These are phyloP conservation scores for Dasypus novemcinctus DNA, from an alignment of 2,113 vertebrate genomes.

Conservation along the genomic window DNA sequence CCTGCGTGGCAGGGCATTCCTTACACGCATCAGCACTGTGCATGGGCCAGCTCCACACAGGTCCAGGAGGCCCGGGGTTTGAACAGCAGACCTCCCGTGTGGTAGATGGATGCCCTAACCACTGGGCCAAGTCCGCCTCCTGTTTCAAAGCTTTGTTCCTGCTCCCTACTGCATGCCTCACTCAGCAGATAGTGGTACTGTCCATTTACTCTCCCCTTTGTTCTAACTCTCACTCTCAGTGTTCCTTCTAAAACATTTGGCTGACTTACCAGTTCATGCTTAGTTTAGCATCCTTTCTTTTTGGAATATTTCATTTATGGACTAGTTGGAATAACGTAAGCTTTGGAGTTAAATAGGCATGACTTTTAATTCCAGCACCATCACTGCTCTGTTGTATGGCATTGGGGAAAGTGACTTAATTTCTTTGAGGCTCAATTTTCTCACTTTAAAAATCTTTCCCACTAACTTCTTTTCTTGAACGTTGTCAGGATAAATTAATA, in stretches of 20 bases:
- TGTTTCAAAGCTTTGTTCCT: not conserved
- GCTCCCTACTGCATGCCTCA: not conserved
- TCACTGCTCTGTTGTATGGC: not conserved
- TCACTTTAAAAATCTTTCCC: not conserved
- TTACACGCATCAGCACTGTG: too few relatives aligned
- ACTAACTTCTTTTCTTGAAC: not conserved
- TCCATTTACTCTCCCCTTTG: not conserved
- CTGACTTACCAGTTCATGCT: not conserved
- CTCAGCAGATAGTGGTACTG: not conserved
- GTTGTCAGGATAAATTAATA: not conserved
- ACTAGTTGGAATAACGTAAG: constrained; percentile 31
- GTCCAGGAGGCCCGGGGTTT: too few relatives aligned
- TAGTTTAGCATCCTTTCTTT: not conserved
- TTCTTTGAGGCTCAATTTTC: constrained; percentile 14
- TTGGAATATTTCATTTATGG: not conserved
- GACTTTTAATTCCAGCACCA: not conserved
- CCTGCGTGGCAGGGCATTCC: too few relatives aligned
- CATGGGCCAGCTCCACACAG: too few relatives aligned
- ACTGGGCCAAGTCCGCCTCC: too few relatives aligned
- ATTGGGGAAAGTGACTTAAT: not conserved
- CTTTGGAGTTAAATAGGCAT: not conserved
- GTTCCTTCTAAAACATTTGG: not conserved
- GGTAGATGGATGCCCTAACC: too few relatives aligned
- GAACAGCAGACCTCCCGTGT: too few relatives aligned
- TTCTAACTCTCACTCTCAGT: not conserved